A percentile compares a stretch with the other conserved stretches of the same genome.
Evolutionary conservation across 2,797 vertebrate genomes (phyloP).

Genomic region (Typhlichthys eigenmanni): DNA sequence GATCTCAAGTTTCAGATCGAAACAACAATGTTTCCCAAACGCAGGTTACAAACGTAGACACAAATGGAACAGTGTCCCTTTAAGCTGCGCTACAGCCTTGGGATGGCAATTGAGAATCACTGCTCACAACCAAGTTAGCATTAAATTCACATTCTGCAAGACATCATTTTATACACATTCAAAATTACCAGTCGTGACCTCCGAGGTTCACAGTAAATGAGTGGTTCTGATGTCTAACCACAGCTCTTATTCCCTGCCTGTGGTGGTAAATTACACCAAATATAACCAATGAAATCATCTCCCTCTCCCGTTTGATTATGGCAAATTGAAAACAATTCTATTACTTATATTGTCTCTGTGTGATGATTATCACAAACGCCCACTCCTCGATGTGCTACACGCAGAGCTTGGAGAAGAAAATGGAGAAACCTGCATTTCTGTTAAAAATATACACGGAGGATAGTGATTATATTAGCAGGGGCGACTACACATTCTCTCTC

Average conservation of each 20-base stretch:
- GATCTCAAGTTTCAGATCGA: no score
- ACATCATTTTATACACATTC: slow-evolving; percentile 52
- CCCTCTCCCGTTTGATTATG: slow-evolving; percentile 69
- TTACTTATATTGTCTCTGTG: slow-evolving; percentile 48
- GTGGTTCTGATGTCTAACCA: slow-evolving; percentile 56
- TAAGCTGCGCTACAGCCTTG: slow-evolving; percentile 7
- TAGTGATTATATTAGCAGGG: slow-evolving; percentile 29
- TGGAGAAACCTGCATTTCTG: slow-evolving; percentile 37
- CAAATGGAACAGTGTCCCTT: background rate
- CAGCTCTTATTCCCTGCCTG: slow-evolving; percentile 61
- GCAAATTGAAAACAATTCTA: slow-evolving; percentile 75
- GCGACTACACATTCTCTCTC: slow-evolving; percentile 21
- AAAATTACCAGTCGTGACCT: slow-evolving; percentile 66
- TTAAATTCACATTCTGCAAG: slow-evolving; percentile 31
- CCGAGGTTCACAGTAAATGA: slow-evolving; percentile 57
- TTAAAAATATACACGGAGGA: slow-evolving; percentile 46
- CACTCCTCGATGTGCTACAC: slow-evolving; percentile 46
- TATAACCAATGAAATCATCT: slow-evolving; percentile 65
- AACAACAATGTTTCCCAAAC: no score
- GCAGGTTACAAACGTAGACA: background rate
- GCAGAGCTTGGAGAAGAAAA: slow-evolving; percentile 23
- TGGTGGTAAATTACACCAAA: slow-evolving; percentile 64
- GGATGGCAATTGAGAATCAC: slow-evolving; percentile 17
- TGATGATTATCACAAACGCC: slow-evolving; percentile 57
- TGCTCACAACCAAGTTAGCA: slow-evolving; percentile 4